Evolutionary conservation across 1,140 invertebrate genomes (phyloP), one percentile per base, ranked within the genome.

Genomic region (Nasonia vitripennis): DNA sequence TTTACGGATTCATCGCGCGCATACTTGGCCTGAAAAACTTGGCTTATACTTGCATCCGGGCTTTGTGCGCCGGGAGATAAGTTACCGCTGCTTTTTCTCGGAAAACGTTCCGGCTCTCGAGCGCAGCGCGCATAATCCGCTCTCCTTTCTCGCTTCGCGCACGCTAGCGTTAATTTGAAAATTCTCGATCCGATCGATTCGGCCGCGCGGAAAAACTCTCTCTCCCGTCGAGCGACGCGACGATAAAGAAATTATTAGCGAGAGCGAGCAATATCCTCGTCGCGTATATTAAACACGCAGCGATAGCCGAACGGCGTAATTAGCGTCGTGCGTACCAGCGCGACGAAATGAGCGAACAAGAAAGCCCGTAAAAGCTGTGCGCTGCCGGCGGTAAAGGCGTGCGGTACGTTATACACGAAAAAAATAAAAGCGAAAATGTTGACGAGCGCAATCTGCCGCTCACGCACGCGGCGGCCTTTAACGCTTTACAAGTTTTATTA

Each of bases 1-100:
- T 82, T 82, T 73, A 82, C 71, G 81, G 45, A 82, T 75, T 62
- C 12, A 31, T 71, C 70, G 70, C 17, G 68, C 20, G 20, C 7
- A 62, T 62, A 62, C 14, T 62, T 62, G 55, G 55, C 55, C 55
- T 62, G 55, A 62, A 62, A 62, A 20, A 62, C 55, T 62, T 62
- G 55, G 55, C 55, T 62, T 17, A 45, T 45, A 62, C 55, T 62
- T 62, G 55, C 20, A 62, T 62, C 14, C 55, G 14, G 51, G 51
- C 51, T 55, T 55, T 55, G 55, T n/a, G 17, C 51, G 11, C 12
- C 51, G 51, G 6, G 17, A 62, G 55, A 62, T 62, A 62, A 62
- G 20, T 62, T 62, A 62, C 55, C 17, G 20, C 48, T 73, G 68
- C 68, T 70, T 17, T 10, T 31, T 70, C n/a, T 71, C 3, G 70